Evolutionary conservation across 2,113 vertebrate genomes (phyloP).

Genomic region (Lichenostomus cassidix): DNA sequence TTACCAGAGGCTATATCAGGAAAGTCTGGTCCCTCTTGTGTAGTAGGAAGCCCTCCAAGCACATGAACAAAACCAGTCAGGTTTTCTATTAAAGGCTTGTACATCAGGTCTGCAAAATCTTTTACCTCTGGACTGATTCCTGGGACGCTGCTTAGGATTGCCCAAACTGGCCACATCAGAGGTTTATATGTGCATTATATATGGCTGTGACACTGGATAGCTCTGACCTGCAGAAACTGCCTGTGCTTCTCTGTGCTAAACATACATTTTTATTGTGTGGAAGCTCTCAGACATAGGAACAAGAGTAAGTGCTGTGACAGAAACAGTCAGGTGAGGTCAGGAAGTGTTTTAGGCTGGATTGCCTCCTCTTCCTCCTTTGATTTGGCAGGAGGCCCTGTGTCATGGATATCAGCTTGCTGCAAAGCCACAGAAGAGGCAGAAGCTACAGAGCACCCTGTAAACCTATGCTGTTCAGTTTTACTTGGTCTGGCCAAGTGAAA

Average conservation of each 20-base stretch:
- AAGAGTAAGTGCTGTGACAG: neutral
- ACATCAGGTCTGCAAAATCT: neutral
- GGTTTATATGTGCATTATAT: fast-evolving
- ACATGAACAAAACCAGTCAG: neutral
- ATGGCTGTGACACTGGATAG: neutral
- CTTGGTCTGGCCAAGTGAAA: neutral
- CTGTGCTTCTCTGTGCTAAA: neutral
- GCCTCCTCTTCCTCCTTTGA: neutral
- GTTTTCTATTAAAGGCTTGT: neutral
- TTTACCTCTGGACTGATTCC: neutral
- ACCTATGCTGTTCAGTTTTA: neutral
- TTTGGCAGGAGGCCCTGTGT: neutral
- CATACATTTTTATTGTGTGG: neutral
- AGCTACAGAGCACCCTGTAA: neutral
- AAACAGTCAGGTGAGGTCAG: neutral
- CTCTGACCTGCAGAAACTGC: neutral
- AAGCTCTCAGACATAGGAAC: neutral
- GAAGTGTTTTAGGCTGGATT: neutral
- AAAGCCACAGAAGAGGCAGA: neutral
- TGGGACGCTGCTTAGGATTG: neutral
- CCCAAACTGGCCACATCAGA: neutral
- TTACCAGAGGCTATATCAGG: neutral
- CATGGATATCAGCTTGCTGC: neutral
- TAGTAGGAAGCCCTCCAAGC: neutral
- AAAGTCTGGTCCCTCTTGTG: neutral